phyloP scores from a whole-genome alignment of 2,113 vertebrate genomes.

The Lophotis ruficrista region DNA sequence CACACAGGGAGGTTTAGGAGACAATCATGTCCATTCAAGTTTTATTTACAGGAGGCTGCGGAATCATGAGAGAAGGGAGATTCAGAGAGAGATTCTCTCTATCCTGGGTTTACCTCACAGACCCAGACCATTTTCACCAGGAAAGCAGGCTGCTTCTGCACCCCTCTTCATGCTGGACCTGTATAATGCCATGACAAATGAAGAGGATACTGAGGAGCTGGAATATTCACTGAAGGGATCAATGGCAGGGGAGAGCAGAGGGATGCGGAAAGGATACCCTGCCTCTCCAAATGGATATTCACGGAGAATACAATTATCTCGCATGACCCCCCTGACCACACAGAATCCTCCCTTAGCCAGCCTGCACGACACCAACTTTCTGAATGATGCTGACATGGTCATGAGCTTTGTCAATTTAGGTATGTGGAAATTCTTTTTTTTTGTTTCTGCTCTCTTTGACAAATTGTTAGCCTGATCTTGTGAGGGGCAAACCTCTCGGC shows the following conservation, averaged over 20 bases:
- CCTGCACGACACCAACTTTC: constrained; percentile 93
- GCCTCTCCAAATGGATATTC: constrained; percentile 87
- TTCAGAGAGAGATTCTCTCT: constrained; percentile 98
- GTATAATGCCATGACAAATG: constrained; percentile 96
- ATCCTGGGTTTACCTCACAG: constrained; percentile 97
- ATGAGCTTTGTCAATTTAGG: constrained; percentile 99
- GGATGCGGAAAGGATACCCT: constrained; percentile 81
- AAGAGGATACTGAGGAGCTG: constrained; percentile 85
- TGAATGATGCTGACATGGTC: constrained; percentile 99
- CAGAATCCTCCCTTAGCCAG: constrained; percentile 88
- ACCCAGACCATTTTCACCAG: constrained; percentile 95
- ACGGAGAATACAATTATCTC: constrained; percentile 84
- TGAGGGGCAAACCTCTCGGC: neutral
- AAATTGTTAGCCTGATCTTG: neutral
- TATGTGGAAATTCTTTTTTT: constrained; percentile 77
- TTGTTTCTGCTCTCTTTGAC: constrained; percentile 51
- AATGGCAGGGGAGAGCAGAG: constrained; percentile 80
- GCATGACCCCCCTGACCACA: constrained; percentile 77
- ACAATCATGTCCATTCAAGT: constrained; percentile 98
- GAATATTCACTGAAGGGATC: constrained; percentile 81
- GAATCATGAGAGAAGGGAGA: constrained; percentile 96
- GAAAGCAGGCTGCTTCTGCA: constrained; percentile 94
- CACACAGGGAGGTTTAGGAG: constrained; percentile 86
- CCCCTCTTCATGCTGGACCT: constrained; percentile 99
- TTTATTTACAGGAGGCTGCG: constrained; percentile 98